Evolutionary conservation across 1,140 invertebrate genomes (phyloP).

Genomic region (Zophobas morio): DNA sequence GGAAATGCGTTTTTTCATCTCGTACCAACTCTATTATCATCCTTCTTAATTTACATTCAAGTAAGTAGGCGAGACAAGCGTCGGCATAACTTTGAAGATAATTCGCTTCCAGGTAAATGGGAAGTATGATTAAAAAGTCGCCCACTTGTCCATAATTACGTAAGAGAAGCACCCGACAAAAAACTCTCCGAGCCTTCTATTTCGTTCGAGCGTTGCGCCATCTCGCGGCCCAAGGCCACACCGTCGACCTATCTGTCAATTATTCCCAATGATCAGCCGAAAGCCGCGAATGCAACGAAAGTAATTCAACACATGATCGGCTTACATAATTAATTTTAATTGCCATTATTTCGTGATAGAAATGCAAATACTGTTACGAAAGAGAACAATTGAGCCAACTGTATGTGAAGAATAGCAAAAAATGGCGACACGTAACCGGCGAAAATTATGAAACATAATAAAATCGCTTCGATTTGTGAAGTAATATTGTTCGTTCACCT

Average conservation of each 20-base stretch:
- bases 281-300: slow-evolving; percentile 13
- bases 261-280: slow-evolving; percentile 5
- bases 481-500: slow-evolving; percentile 24
- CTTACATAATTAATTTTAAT: slow-evolving; percentile 35
- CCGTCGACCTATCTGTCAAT: background rate
- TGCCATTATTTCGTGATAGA: slow-evolving; percentile 20
- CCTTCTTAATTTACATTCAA: slow-evolving; percentile 23
- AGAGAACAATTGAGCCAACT: slow-evolving; percentile 2
- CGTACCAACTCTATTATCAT: background rate
- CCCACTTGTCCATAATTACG: slow-evolving; percentile 16
- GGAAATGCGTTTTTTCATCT: background rate
- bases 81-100: slow-evolving; percentile 16
- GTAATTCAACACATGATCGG: slow-evolving; percentile 17
- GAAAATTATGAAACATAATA: slow-evolving; percentile 7
- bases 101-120: slow-evolving; percentile 23
- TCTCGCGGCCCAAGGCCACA: background rate
- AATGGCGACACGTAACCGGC: slow-evolving; percentile 16
- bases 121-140: slow-evolving; percentile 21
- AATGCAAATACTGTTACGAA: background rate
- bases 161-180: slow-evolving; percentile 13
- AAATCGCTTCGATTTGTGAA: slow-evolving; percentile 18
- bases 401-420: slow-evolving; percentile 12
- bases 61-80: slow-evolving; percentile 12
- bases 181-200: background rate
- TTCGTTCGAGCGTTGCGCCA: background rate